Percentiles rank a stretch among this genome's conserved stretches.
Conservation (phyloP, 2,113 vertebrate genomes). For the Rhea americana region DNA sequence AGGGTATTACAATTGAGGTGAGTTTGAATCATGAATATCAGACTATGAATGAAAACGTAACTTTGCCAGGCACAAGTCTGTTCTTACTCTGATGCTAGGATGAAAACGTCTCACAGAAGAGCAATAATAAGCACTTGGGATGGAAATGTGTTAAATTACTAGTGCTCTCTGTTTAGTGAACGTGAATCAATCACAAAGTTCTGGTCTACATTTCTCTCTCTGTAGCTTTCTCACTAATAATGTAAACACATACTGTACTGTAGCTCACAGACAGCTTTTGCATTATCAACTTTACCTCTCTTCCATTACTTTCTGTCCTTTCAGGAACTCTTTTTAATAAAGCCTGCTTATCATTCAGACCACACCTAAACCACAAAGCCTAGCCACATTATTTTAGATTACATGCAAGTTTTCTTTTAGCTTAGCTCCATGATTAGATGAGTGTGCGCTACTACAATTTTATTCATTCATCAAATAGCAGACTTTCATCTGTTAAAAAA, state of each 20-base stretch:
- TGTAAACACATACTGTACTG: neutral
- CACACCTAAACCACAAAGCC: neutral
- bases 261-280: neutral
- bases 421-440: neutral
- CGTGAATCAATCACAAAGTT: neutral
- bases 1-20: neutral
- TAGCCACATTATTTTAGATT: neutral
- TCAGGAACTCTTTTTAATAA: neutral
- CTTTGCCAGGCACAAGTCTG: neutral
- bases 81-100: neutral
- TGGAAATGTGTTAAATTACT: neutral
- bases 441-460: neutral
- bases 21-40: neutral
- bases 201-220: neutral
- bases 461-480: neutral
- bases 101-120: neutral
- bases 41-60: neutral
- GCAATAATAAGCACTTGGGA: neutral
- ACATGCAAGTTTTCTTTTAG: neutral
- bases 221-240: neutral
- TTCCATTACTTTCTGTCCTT: neutral
- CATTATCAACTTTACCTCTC: neutral
- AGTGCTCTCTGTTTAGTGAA: neutral
- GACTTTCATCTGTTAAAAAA: neutral
- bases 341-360: neutral